Percentiles rank a stretch among this genome's conserved stretches.
Evolutionary conservation across 2,888 invertebrate species (phyloP).

Genomic region (Tuta absoluta): DNA sequence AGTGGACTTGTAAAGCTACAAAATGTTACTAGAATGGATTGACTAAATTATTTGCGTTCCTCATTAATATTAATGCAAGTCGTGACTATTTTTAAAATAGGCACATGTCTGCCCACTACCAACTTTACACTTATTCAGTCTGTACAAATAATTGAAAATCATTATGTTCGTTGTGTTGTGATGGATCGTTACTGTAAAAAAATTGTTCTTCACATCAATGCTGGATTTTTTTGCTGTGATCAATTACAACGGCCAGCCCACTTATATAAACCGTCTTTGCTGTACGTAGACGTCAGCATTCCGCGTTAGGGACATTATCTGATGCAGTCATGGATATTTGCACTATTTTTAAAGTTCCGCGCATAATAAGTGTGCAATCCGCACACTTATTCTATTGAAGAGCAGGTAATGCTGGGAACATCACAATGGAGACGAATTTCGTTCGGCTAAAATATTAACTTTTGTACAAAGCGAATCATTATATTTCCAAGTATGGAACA

Average conservation of each 20-base stretch:
- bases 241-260: slow-evolving; percentile 68
- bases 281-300: slow-evolving; percentile 38
- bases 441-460: slow-evolving; percentile 79
- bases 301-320: slow-evolving; percentile 54
- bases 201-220: slow-evolving; percentile 27
- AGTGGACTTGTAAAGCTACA: slow-evolving; percentile 27
- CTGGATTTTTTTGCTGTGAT: slow-evolving; percentile 50
- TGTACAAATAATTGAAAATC: neutral
- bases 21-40: slow-evolving; percentile 13
- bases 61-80: slow-evolving; percentile 29
- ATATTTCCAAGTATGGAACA: slow-evolving; percentile 76
- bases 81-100: slow-evolving; percentile 16
- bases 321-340: slow-evolving; percentile 57
- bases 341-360: slow-evolving; percentile 58
- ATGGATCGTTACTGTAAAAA: slow-evolving; percentile 36
- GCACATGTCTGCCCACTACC: neutral
- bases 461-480: slow-evolving; percentile 74
- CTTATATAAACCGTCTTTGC: slow-evolving; percentile 56
- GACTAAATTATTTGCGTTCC: slow-evolving; percentile 31
- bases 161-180: slow-evolving; percentile 22
- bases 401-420: slow-evolving; percentile 69
- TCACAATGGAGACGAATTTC: slow-evolving; percentile 70
- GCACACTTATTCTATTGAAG: slow-evolving; percentile 63
- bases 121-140: slow-evolving; percentile 10
- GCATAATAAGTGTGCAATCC: slow-evolving; percentile 67